These are phyloP conservation scores for Prunella himalayana DNA, from an alignment of 2,113 vertebrate species.

Conservation along the genomic window DNA sequence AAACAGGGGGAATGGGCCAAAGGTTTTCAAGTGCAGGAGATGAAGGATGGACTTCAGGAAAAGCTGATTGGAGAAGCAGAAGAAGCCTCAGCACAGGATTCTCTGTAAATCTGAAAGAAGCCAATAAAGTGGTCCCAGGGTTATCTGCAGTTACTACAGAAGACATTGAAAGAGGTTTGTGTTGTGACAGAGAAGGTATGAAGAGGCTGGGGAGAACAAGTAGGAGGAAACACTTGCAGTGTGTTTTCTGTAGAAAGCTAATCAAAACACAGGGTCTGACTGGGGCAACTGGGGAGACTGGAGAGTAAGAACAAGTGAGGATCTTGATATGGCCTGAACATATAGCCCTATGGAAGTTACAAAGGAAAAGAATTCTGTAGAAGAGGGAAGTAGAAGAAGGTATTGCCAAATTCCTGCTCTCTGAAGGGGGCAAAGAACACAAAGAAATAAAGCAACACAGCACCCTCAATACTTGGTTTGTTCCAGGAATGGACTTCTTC, in stretches of 20 bases:
- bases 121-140: background rate
- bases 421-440: background rate
- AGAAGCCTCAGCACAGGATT: background rate
- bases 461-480: background rate
- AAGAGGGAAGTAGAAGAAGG: background rate
- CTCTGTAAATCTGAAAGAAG: background rate
- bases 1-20: background rate
- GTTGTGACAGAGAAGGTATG: background rate
- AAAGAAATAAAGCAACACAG: background rate
- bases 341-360: rapidly evolving
- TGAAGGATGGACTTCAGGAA: background rate
- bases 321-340: background rate
- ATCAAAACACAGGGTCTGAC: background rate
- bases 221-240: background rate
- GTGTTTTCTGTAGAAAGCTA: background rate
- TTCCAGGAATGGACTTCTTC: background rate
- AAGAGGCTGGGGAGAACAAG: background rate
- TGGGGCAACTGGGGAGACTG: background rate
- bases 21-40: background rate
- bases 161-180: background rate
- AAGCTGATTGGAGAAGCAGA: background rate
- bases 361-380: background rate
- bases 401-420: background rate
- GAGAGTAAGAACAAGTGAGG: background rate
- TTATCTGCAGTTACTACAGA: background rate